Evolutionary conservation across 2,113 vertebrate genomes (phyloP), one percentile per base, ranked within the genome.

Genomic region (Microcebus jonahi): DNA sequence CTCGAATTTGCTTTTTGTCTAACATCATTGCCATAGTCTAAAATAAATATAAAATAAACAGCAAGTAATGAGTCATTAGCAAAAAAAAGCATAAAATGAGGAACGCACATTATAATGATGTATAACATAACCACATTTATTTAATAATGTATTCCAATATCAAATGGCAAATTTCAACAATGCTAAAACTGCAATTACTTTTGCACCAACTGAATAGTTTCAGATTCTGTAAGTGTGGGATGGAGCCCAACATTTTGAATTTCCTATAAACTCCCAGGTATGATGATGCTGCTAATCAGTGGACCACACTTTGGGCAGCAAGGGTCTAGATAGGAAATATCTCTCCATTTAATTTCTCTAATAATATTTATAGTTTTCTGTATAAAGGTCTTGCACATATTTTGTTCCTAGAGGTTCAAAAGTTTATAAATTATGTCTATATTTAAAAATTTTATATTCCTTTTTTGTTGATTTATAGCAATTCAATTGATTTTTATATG

Each of bases 361-460:
- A 55, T 92, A 93, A 65, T 96, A 93, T 92, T 95, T 96, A 94
- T 90, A 80, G 76, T 71, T 95, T 94, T 53, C 97, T 92, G 76
- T 73, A 76, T 80, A 97, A 97, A 97, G 95, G 75, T 94, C 96
- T 85, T 55, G 27, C 23, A 65, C 67, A 84, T 84, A 90, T 89
- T 96, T 96, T 86, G 50, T 93, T 86, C 67, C 21, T 73, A 93
- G 45, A 61, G 93, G 39, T 84, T 88, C 83, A 53, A 95, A 97
- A 97, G 80, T 97, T 95, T 90, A 91, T 97, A 96, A 97, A 95
- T 94, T 95, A 96, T 90, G 61, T 83, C 96, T 92, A 21, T 57
- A 94, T 96, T 92, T 91, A 20, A 95, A 90, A 90, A 80, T 90
- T 97, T 97, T 91, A 94, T 81, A 97, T 88, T 95, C 65, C 6